Evolutionary conservation across 35 echinoderm and acorn worm genomes (phyloP).

Genomic region (Amphiura filiformis): DNA sequence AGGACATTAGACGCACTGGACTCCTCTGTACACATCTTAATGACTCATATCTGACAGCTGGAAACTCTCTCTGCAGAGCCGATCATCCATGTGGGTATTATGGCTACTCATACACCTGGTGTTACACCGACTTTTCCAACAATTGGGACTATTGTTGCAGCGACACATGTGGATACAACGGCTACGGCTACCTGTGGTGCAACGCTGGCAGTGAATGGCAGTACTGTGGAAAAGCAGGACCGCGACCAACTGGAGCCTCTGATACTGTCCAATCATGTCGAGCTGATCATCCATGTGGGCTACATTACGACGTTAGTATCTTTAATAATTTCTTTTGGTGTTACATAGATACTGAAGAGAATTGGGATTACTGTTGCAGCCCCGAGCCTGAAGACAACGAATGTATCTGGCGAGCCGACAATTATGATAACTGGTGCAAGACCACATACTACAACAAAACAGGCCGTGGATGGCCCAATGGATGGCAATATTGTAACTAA

Average conservation of each 20-base stretch:
- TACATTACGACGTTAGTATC: no score
- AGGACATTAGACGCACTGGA: neutral
- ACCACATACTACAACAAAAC: no score
- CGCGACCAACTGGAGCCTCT: neutral
- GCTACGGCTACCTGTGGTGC: neutral
- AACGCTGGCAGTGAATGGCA: neutral
- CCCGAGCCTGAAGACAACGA: no score
- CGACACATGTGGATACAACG: neutral
- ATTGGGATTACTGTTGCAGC: no score
- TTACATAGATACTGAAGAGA: no score
- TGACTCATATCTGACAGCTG: conserved; percentile 1
- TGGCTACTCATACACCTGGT: neutral
- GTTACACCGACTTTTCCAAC: neutral
- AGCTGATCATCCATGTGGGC: no score
- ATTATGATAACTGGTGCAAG: no score
- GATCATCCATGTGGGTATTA: neutral
- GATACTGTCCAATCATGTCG: no score
- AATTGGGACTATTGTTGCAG: neutral
- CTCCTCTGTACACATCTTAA: conserved; percentile 2
- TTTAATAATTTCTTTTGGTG: no score
- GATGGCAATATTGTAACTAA: no score
- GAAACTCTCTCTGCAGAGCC: neutral
- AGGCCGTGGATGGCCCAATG: no score
- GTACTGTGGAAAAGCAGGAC: neutral
- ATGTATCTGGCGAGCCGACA: no score